Evolutionary conservation across 2,888 invertebrate genomes (phyloP).

Genomic region (Papilio protenor): DNA sequence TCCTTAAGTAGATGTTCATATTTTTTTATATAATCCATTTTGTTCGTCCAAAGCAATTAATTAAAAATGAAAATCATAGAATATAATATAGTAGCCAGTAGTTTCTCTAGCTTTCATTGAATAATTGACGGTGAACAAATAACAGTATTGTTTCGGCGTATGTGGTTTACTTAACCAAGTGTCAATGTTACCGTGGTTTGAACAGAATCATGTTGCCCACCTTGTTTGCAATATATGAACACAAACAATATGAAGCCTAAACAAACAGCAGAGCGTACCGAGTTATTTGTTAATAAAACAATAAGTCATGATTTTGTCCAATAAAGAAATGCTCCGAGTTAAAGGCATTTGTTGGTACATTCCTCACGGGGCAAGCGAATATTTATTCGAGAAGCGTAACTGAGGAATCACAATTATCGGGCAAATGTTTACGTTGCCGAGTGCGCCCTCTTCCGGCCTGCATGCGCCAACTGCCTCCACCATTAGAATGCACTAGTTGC

Average conservation of each 20-base stretch:
- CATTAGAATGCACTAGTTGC: constrained; percentile 73
- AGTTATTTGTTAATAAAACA: constrained; percentile 76
- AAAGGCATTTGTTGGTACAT: constrained; percentile 66
- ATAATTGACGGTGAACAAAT: constrained; percentile 30
- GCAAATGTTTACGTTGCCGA: constrained; percentile 78
- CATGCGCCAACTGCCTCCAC: constrained; percentile 72
- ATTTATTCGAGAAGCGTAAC: constrained; percentile 77
- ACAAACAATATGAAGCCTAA: constrained; percentile 42
- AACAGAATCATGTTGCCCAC: constrained; percentile 35
- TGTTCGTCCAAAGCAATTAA: neutral
- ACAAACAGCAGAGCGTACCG: constrained; percentile 49
- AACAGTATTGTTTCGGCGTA: constrained; percentile 27
- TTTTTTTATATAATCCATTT: no score
- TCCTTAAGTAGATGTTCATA: no score
- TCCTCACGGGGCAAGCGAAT: constrained; percentile 67
- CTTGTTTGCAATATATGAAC: constrained; percentile 39
- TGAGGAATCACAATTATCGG: constrained; percentile 80
- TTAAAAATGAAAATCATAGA: neutral
- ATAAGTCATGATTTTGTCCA: constrained; percentile 73
- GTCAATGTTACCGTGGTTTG: constrained; percentile 40
- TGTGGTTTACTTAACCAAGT: constrained; percentile 38
- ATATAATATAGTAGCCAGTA: neutral
- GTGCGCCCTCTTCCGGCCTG: constrained; percentile 67
- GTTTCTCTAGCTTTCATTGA: neutral
- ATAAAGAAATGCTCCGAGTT: constrained; percentile 78